These are phyloP conservation scores for Chymomyza caudatula DNA, from an alignment of 2,888 invertebrate species.

Conservation along the genomic window DNA sequence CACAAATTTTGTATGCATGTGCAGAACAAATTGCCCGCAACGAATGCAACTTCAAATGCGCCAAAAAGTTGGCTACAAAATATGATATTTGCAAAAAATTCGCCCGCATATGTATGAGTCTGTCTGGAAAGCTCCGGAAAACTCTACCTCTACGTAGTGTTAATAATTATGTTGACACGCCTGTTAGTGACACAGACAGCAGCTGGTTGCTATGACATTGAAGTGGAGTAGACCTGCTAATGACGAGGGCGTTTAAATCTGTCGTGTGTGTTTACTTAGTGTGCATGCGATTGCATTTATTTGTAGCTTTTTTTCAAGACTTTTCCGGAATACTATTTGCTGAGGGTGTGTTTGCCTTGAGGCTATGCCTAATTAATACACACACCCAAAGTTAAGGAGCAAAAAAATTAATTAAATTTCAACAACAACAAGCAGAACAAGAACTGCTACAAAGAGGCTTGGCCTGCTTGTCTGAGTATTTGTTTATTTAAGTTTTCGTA, in stretches of 20 bases:
- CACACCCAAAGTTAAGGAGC: slow-evolving; percentile 12
- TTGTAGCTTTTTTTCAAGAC: slow-evolving; percentile 42
- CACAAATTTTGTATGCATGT: slow-evolving; percentile 43
- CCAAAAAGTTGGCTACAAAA: background rate
- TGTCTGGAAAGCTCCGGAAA: background rate
- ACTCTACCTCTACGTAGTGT: background rate
- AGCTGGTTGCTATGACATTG: slow-evolving; percentile 9
- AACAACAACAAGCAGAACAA: slow-evolving; percentile 4
- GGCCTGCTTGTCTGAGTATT: background rate
- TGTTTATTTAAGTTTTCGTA: slow-evolving; percentile 61
- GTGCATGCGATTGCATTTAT: slow-evolving; percentile 34
- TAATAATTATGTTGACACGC: slow-evolving; percentile 55
- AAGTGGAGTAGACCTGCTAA: slow-evolving; percentile 15
- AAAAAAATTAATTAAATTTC: slow-evolving; percentile 68
- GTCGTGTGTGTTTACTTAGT: background rate
- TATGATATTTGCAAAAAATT: background rate
- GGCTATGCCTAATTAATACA: slow-evolving; percentile 61
- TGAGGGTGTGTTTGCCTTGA: slow-evolving; percentile 53
- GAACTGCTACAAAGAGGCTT: slow-evolving; percentile 21
- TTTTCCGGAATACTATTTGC: slow-evolving; percentile 28
- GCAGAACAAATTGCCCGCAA: slow-evolving; percentile 16
- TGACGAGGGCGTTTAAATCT: slow-evolving; percentile 10
- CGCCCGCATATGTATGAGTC: slow-evolving; percentile 2
- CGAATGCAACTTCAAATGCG: background rate
- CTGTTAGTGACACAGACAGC: slow-evolving; percentile 42